These are phyloP conservation scores for Carterocephalus palaemon DNA, from an alignment of 2,888 invertebrate species.

Conservation along the genomic window DNA sequence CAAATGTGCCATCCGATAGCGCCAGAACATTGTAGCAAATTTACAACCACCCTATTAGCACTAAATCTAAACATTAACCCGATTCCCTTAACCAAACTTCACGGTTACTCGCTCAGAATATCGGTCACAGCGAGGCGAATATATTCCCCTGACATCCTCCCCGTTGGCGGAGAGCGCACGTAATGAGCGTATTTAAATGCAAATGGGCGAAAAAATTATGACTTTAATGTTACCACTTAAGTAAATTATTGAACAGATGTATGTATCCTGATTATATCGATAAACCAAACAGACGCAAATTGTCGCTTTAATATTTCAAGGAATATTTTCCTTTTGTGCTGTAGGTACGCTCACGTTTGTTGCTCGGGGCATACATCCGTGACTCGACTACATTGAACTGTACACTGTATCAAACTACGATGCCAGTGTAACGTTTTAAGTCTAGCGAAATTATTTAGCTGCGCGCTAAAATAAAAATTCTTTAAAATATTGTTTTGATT, in stretches of 20 bases:
- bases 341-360: neutral
- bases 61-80: constrained; percentile 79
- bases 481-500: neutral
- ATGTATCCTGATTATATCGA: constrained; percentile 10
- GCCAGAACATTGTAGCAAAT: constrained; percentile 73
- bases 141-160: constrained; percentile 48
- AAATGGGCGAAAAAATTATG: constrained; percentile 29
- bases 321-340: constrained; percentile 1
- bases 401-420: neutral
- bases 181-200: constrained; percentile 37
- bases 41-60: constrained; percentile 77
- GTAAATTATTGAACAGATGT: constrained; percentile 20
- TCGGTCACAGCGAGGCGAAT: constrained; percentile 55
- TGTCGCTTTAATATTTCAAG: constrained; percentile 2
- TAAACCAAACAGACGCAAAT: constrained; percentile 3
- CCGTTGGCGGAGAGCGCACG: constrained; percentile 38
- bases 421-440: neutral
- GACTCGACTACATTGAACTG: neutral
- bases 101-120: constrained; percentile 58
- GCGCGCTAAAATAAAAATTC: neutral
- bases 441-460: neutral
- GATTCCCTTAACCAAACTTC: constrained; percentile 72
- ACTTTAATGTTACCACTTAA: constrained; percentile 17
- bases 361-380: neutral
- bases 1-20: constrained; percentile 77